Conservation (phyloP, 2,888 invertebrate species). For the Boloria selene region DNA sequence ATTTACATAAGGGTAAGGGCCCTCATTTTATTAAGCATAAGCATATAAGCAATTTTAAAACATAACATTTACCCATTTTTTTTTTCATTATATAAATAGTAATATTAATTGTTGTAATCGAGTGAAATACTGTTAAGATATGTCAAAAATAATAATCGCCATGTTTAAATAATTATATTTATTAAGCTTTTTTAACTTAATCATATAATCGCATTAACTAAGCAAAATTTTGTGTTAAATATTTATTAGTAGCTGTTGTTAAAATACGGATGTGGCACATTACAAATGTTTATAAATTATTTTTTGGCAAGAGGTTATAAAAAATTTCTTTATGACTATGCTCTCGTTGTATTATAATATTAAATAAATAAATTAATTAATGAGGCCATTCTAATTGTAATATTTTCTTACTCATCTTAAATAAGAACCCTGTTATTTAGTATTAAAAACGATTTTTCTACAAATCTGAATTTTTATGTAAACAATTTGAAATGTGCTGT, state of each 20-base stretch:
- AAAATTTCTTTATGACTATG: too few relatives aligned
- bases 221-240: constrained; percentile 11
- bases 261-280: constrained; percentile 4
- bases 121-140: constrained; percentile 6
- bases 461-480: too few relatives aligned
- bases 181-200: background rate
- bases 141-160: constrained; percentile 4
- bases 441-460: too few relatives aligned
- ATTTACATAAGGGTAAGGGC: constrained; percentile 31
- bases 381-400: too few relatives aligned
- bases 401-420: too few relatives aligned
- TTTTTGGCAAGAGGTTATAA: too few relatives aligned
- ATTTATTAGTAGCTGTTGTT: constrained; percentile 6
- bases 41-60: constrained; percentile 7
- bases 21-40: constrained; percentile 18
- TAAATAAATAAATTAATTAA: too few relatives aligned
- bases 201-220: background rate
- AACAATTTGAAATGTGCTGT: constrained; percentile 20
- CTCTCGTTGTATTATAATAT: too few relatives aligned
- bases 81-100: background rate
- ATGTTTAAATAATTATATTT: background rate
- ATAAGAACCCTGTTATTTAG: too few relatives aligned
- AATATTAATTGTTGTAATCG: background rate
- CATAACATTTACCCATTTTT: background rate
- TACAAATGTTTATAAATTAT: too few relatives aligned